Conservation (phyloP, 2,888 invertebrate genomes). For the Stenodera caucasica region DNA sequence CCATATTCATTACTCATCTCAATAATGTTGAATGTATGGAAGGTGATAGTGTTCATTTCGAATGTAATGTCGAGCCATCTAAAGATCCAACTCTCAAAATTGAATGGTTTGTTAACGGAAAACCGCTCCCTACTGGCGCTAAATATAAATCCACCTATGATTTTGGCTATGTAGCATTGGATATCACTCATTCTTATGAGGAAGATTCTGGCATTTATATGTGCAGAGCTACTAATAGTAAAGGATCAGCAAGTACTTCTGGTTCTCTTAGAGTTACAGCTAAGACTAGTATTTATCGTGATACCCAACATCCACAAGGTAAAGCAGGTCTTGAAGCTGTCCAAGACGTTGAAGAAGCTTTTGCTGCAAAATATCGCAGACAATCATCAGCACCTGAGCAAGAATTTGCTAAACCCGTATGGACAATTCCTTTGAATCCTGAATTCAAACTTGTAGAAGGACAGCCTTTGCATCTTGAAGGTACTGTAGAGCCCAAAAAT, state of each 20-base stretch:
- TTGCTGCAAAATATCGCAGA: conserved; percentile 70
- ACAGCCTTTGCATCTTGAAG: conserved; percentile 88
- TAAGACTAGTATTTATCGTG: conserved; percentile 76
- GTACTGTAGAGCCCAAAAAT: conserved; percentile 90
- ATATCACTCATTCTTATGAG: conserved; percentile 82
- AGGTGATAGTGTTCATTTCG: conserved; percentile 86
- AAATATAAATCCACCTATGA: conserved; percentile 92
- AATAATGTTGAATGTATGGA: conserved; percentile 89
- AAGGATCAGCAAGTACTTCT: conserved; percentile 87
- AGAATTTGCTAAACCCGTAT: conserved; percentile 81
- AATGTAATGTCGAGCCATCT: conserved; percentile 89
- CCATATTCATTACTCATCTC: conserved; percentile 87
- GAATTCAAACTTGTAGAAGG: conserved; percentile 82
- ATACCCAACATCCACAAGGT: conserved; percentile 96
- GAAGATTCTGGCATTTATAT: conserved; percentile 93
- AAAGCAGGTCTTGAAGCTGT: conserved; percentile 86
- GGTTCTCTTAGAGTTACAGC: conserved; percentile 85
- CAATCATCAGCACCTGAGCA: conserved; percentile 72
- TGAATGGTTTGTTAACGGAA: conserved; percentile 95
- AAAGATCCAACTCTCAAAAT: conserved; percentile 88
- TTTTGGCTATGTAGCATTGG: conserved; percentile 93
- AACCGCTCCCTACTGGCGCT: conserved; percentile 83
- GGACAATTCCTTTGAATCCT: conserved; percentile 78
- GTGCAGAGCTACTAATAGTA: conserved; percentile 85
- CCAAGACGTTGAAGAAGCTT: conserved; percentile 83